A percentile compares a stretch with the other conserved stretches of the same genome.
phyloP scores from a whole-genome alignment of 2,888 invertebrate genomes.

The Dichetophora obliterata region DNA sequence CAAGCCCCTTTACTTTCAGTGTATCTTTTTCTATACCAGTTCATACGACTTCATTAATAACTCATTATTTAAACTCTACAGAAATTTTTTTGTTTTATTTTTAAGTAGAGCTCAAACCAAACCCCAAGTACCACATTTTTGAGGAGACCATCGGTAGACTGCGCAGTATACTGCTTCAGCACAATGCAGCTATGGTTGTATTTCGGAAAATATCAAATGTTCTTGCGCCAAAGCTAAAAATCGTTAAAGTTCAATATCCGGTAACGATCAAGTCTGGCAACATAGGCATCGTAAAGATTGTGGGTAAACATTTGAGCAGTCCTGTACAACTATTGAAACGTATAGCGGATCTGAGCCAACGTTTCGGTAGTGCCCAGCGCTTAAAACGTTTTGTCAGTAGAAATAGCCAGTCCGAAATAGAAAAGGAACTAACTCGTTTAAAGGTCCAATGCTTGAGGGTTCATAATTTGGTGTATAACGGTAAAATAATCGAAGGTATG shows the following conservation, averaged over 20 bases:
- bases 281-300: slow-evolving; percentile 53
- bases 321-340: slow-evolving; percentile 58
- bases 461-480: slow-evolving; percentile 58
- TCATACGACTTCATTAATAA: too few species aligned
- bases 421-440: neutral
- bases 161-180: slow-evolving; percentile 57
- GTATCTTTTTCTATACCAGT: too few species aligned
- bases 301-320: slow-evolving; percentile 52
- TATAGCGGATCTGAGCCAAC: slow-evolving; percentile 49
- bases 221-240: slow-evolving; percentile 34
- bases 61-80: too few species aligned
- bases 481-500: slow-evolving; percentile 59
- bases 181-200: slow-evolving; percentile 53
- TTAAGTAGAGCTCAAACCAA: slow-evolving; percentile 54
- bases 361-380: slow-evolving; percentile 41
- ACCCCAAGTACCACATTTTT: slow-evolving; percentile 59
- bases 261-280: slow-evolving; percentile 48
- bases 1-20: too few species aligned
- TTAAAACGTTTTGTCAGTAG: slow-evolving; percentile 45
- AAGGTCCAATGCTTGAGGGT: slow-evolving; percentile 51
- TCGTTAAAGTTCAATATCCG: slow-evolving; percentile 43
- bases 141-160: slow-evolving; percentile 56
- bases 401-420: neutral
- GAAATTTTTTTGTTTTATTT: neutral
- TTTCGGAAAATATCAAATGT: slow-evolving; percentile 50